phyloP scores from a whole-genome alignment of 2,113 vertebrate species.

The Ifrita kowaldi region DNA sequence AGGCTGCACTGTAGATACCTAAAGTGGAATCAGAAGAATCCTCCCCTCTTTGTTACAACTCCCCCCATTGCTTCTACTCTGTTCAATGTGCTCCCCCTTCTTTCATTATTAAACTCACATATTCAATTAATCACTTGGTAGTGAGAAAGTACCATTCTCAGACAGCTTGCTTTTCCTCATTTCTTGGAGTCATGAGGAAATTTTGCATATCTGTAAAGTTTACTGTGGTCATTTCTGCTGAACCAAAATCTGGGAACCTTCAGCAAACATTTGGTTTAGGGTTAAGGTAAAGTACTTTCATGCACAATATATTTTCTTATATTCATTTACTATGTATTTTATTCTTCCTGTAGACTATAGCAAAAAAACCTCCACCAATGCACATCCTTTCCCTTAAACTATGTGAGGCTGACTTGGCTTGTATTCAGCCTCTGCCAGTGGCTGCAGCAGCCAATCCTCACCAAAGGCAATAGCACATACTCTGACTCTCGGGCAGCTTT shows the following conservation, averaged over 20 bases:
- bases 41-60: background rate
- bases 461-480: background rate
- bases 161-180: background rate
- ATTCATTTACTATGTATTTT: background rate
- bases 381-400: background rate
- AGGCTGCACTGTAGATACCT: background rate
- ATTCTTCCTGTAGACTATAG: background rate
- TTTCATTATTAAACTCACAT: background rate
- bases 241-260: background rate
- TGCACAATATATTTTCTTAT: background rate
- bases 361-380: background rate
- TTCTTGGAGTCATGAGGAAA: background rate
- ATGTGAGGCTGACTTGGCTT: background rate
- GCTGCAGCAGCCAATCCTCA: background rate
- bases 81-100: background rate
- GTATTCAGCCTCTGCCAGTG: background rate
- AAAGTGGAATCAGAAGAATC: background rate
- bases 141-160: background rate
- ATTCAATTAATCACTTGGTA: background rate
- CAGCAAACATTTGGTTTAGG: background rate
- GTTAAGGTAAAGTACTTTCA: background rate
- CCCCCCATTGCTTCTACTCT: background rate
- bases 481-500: background rate
- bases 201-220: background rate
- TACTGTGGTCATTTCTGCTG: background rate